phyloP scores from a whole-genome alignment of 1,140 invertebrate species.

The Lerema accius region DNA sequence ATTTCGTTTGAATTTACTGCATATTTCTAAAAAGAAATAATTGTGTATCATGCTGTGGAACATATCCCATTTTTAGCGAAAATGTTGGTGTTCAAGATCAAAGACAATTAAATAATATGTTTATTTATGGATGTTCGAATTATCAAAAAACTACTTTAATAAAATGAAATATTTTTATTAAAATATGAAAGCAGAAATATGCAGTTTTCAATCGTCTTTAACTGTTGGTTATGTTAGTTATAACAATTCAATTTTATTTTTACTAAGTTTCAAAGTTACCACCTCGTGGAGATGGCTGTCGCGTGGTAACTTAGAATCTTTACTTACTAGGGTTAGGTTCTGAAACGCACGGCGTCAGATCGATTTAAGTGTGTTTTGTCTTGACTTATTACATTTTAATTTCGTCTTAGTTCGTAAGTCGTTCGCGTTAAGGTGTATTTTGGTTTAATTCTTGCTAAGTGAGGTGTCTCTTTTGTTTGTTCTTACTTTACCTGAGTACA shows the following conservation, averaged over 20 bases:
- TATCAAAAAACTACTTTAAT: too few relatives aligned
- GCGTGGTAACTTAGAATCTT: not conserved
- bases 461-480: slow-evolving; percentile 44
- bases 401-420: slow-evolving; percentile 40
- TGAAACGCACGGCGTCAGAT: slow-evolving; percentile 6
- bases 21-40: too few relatives aligned
- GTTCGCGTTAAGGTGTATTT: slow-evolving; percentile 38
- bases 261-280: not conserved
- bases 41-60: too few relatives aligned
- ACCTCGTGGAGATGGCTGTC: not conserved
- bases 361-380: slow-evolving; percentile 23
- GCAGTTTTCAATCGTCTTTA: not conserved
- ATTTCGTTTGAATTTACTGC: too few relatives aligned
- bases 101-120: too few relatives aligned
- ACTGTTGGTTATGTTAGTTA: not conserved
- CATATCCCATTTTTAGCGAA: too few relatives aligned
- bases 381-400: slow-evolving; percentile 24
- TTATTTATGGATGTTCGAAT: too few relatives aligned
- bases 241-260: not conserved
- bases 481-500: slow-evolving; percentile 65
- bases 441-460: slow-evolving; percentile 46
- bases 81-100: too few relatives aligned
- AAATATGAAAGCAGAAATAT: too few relatives aligned
- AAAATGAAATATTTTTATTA: too few relatives aligned
- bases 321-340: not conserved